A percentile compares a stretch with the other conserved stretches of the same genome.
Evolutionary conservation across 2,888 invertebrate genomes (phyloP).

Genomic region (Cheilosia impressa): DNA sequence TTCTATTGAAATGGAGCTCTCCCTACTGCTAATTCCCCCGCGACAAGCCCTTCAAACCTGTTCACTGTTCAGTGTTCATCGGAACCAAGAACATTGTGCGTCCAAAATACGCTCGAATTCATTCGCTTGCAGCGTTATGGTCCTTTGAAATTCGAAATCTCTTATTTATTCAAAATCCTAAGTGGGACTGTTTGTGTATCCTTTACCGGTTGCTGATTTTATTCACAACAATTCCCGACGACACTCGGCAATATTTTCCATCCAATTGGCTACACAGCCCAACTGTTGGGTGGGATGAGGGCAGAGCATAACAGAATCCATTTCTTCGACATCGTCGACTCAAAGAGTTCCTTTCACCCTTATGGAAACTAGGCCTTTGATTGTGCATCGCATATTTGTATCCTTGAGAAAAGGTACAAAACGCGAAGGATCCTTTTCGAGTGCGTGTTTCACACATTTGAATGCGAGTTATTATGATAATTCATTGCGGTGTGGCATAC

Average conservation of each 20-base stretch:
- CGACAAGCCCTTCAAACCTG: too few relatives aligned
- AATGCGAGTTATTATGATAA: constrained; percentile 63
- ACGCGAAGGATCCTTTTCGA: constrained; percentile 39
- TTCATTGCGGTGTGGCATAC: constrained; percentile 41
- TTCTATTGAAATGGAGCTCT: too few relatives aligned
- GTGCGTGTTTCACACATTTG: constrained; percentile 61
- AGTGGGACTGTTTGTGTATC: constrained; percentile 42
- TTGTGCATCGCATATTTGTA: constrained; percentile 1
- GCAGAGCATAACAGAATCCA: constrained; percentile 12
- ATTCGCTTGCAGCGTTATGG: constrained; percentile 17
- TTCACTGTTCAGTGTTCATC: too few relatives aligned
- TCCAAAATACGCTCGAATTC: constrained; percentile 27
- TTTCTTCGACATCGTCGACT: constrained; percentile 30
- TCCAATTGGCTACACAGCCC: constrained; percentile 56
- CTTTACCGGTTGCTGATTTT: background rate
- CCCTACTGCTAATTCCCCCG: too few relatives aligned
- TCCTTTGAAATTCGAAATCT: constrained; percentile 71
- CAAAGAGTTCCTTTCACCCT: constrained; percentile 46
- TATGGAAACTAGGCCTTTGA: constrained; percentile 53
- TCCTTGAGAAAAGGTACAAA: constrained; percentile 14
- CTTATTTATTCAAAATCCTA: constrained; percentile 70
- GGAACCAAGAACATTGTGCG: too few relatives aligned
- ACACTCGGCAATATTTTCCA: constrained; percentile 53
- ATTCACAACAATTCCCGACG: background rate
- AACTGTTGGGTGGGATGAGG: constrained; percentile 4